These are phyloP conservation scores for Antheraea yamamai DNA, from an alignment of 2,888 invertebrate species.

Conservation along the genomic window DNA sequence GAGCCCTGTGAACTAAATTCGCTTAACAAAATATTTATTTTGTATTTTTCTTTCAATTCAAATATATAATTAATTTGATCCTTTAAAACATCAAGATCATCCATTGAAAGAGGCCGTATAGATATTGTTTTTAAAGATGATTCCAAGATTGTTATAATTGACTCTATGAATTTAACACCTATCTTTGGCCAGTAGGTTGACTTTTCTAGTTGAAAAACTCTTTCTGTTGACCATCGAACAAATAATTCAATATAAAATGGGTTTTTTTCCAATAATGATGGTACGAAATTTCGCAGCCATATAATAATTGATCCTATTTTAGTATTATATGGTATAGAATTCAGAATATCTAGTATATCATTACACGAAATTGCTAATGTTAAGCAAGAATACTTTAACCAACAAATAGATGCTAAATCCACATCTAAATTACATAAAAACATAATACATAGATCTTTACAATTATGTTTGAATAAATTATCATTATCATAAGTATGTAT, in stretches of 20 bases:
- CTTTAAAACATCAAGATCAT: slow-evolving; percentile 68
- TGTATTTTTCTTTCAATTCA: slow-evolving; percentile 73
- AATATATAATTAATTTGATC: slow-evolving; percentile 66
- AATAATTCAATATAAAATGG: slow-evolving; percentile 73
- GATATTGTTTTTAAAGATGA: slow-evolving; percentile 63
- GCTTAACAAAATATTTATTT: slow-evolving; percentile 70
- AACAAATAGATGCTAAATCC: slow-evolving; percentile 74
- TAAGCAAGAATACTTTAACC: slow-evolving; percentile 70
- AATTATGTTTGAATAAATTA: slow-evolving; percentile 58
- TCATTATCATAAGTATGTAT: slow-evolving; percentile 56
- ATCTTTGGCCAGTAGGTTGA: slow-evolving; percentile 79
- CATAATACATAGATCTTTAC: slow-evolving; percentile 59
- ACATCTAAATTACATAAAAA: slow-evolving; percentile 70
- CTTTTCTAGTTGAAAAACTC: slow-evolving; percentile 70
- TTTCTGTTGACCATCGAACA: slow-evolving; percentile 75
- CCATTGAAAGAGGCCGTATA: slow-evolving; percentile 69
- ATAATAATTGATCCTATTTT: slow-evolving; percentile 72
- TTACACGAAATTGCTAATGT: slow-evolving; percentile 47
- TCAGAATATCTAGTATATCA: slow-evolving; percentile 62
- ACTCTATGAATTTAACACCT: slow-evolving; percentile 71
- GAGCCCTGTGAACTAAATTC: slow-evolving; percentile 69
- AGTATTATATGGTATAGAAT: slow-evolving; percentile 65
- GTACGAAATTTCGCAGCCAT: slow-evolving; percentile 73
- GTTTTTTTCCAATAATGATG: slow-evolving; percentile 66
- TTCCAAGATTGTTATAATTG: slow-evolving; percentile 62